phyloP scores from a whole-genome alignment of 2,888 invertebrate species.

The Troilus luridus region DNA sequence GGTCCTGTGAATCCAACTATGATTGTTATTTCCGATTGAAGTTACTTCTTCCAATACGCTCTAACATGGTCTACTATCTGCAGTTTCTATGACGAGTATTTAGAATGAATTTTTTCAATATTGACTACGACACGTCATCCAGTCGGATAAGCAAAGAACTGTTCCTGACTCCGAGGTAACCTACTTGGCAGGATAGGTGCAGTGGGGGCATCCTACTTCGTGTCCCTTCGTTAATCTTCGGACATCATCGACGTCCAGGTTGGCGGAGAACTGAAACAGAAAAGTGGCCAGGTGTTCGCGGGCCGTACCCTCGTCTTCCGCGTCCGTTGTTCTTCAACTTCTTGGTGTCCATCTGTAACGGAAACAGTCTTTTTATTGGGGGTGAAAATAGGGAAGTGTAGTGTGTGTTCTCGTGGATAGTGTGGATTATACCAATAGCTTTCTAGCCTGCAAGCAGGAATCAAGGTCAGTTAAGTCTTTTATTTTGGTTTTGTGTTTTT shows the following conservation, averaged over 20 bases:
- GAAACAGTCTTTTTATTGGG: neutral
- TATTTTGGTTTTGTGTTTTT: neutral
- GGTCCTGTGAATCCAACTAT: too few species aligned
- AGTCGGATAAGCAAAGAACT: neutral
- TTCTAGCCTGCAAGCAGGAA: neutral
- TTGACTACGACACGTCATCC: neutral
- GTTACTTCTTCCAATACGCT: too few species aligned
- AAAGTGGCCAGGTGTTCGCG: constrained; percentile 35
- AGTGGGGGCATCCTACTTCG: neutral
- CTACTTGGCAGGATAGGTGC: constrained; percentile 23
- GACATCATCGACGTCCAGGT: neutral
- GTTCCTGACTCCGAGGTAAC: neutral
- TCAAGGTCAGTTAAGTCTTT: constrained; percentile 16
- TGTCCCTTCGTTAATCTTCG: neutral
- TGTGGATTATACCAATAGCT: constrained; percentile 2
- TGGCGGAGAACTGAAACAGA: constrained; percentile 36
- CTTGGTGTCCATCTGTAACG: neutral
- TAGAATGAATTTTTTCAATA: neutral
- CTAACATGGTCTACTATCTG: too few species aligned
- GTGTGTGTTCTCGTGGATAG: constrained; percentile 8
- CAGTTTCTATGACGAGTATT: too few species aligned
- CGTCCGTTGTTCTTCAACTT: constrained; percentile 23
- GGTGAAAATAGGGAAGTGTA: neutral
- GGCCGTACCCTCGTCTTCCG: constrained; percentile 26
- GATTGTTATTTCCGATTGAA: too few species aligned